These are phyloP conservation scores for Tetranychus truncatus DNA, from an alignment of 2,888 invertebrate species.

Conservation along the genomic window DNA sequence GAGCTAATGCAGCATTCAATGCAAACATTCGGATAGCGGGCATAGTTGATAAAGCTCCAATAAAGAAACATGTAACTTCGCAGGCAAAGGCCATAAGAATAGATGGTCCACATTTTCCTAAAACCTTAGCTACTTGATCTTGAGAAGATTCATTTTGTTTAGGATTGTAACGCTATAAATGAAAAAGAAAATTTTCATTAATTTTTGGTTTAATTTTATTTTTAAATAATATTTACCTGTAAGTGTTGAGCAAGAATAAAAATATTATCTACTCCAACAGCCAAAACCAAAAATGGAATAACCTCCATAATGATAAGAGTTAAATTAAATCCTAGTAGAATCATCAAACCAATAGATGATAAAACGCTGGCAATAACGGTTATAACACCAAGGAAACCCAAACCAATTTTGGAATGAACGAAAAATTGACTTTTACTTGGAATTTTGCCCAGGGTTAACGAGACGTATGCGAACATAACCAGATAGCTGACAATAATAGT, in stretches of 20 bases:
- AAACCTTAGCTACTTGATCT: slow-evolving; percentile 51
- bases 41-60: slow-evolving; percentile 67
- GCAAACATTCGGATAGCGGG: slow-evolving; percentile 84
- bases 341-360: slow-evolving; percentile 67
- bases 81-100: slow-evolving; percentile 67
- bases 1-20: slow-evolving; percentile 62
- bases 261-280: slow-evolving; percentile 90
- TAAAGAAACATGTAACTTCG: slow-evolving; percentile 69
- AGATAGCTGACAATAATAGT: slow-evolving; percentile 73
- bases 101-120: slow-evolving; percentile 65
- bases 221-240: slow-evolving; percentile 28
- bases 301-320: slow-evolving; percentile 82
- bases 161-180: not conserved
- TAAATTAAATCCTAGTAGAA: slow-evolving; percentile 54
- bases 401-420: slow-evolving; percentile 55
- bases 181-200: no score
- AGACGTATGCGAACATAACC: slow-evolving; percentile 82
- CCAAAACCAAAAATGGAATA: slow-evolving; percentile 80
- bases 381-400: slow-evolving; percentile 65
- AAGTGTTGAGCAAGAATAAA: slow-evolving; percentile 74
- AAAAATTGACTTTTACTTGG: slow-evolving; percentile 44
- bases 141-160: not conserved
- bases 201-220: not conserved
- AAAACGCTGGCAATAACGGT: slow-evolving; percentile 66
- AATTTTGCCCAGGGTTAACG: slow-evolving; percentile 61